Percentiles rank a stretch among this genome's conserved stretches.
phyloP scores from a whole-genome alignment of 2,888 invertebrate genomes.

The Thymelicus lineola region DNA sequence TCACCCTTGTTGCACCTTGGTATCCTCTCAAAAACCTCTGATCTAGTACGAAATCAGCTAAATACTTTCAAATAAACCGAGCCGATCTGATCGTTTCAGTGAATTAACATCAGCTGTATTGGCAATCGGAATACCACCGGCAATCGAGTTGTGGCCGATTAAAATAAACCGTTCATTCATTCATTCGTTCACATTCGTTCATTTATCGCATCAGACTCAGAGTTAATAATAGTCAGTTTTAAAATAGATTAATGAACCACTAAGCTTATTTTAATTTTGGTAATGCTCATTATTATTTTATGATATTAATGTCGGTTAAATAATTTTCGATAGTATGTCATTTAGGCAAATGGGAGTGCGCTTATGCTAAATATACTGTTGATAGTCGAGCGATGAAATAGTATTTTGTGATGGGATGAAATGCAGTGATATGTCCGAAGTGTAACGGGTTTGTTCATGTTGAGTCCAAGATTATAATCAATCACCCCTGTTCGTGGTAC shows the following conservation, averaged over 20 bases:
- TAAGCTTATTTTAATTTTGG: conserved; percentile 11
- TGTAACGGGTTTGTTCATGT: too few relatives aligned
- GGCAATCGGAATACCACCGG: conserved; percentile 10
- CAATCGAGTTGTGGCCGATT: conserved; percentile 24
- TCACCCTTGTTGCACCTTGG: too few relatives aligned
- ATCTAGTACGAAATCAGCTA: too few relatives aligned
- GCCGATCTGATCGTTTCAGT: background rate
- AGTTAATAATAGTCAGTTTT: conserved; percentile 22
- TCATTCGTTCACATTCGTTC: background rate
- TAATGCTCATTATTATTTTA: background rate
- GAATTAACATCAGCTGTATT: conserved; percentile 17
- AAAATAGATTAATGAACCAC: conserved; percentile 16
- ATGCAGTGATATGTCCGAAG: background rate
- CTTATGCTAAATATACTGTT: background rate
- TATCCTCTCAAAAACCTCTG: too few relatives aligned
- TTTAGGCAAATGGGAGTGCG: background rate
- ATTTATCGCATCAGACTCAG: conserved; percentile 20
- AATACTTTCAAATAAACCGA: background rate
- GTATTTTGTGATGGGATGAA: background rate
- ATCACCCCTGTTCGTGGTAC: too few relatives aligned
- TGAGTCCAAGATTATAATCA: too few relatives aligned
- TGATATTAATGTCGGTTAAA: background rate
- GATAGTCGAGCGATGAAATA: too few relatives aligned
- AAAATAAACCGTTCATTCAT: conserved; percentile 13
- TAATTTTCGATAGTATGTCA: background rate